Base-by-base conservation (phyloP, 53 echinoderm and acorn worm species). In the Actinopyga echinites region DNA sequence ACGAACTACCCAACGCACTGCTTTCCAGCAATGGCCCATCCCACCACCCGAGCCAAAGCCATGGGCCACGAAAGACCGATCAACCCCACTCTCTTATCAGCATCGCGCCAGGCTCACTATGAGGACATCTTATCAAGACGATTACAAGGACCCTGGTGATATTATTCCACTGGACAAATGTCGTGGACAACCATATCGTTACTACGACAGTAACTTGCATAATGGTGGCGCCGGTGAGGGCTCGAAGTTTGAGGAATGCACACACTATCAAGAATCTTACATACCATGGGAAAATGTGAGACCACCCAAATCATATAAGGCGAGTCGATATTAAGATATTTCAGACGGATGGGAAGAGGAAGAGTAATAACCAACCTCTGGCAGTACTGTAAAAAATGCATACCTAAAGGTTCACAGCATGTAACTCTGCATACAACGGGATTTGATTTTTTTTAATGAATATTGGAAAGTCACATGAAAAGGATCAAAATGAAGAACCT, bases 21-120 rank as follows among this genome's bases (percentile, higher is more conserved):
- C 99, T 15, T 99, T 84, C 85, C 92, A 90, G 30, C 90, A 90
- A 15, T 95, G 92, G 92, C 92, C 93, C 1, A 88, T 94, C 35
- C 89, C 88, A 4, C 22, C 22, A 23, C 61, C 67, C 24, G 65
- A 85, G 19, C 80, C 82, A 54, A 86, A 85, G 40, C 85, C 89
- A n/a, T 99, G 99, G 99, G 99, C 99, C 19, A 56, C 79, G 17
- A 84, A 75, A 26, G 88, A 55, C 71, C 66, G 43, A 21, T 15
- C 71, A 2, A 71, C 85, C 4, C 79, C 78, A n/a, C 26, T 85
- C n/a, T 92, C 91, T 62, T 79, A 82, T 34, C 88, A 83, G 5
- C 66, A 92, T 49, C 58, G 90, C 8, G 95, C 86, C 25, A 87
- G 79, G 38, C 92, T 90, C 2, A 80, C 85, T 30, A 79, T 95